These are phyloP conservation scores for Gorsachius goisagi DNA, from an alignment of 2,113 vertebrate species.

Conservation along the genomic window DNA sequence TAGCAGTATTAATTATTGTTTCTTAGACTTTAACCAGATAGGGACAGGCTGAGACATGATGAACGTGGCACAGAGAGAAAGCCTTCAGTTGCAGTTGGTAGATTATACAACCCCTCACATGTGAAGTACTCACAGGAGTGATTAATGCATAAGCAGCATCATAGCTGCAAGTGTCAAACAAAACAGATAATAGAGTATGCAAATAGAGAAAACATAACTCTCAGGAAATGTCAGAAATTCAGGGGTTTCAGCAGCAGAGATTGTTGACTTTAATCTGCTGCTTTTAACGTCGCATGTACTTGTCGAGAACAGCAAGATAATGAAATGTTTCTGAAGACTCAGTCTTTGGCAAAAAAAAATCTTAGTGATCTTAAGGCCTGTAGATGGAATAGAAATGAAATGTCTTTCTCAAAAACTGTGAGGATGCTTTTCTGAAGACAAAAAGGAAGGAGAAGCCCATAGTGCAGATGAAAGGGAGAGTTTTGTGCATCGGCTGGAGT, in stretches of 20 bases:
- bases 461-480: neutral
- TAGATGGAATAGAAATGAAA: neutral
- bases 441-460: neutral
- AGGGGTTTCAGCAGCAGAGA: slow-evolving; percentile 24
- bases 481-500: neutral
- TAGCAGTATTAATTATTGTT: neutral
- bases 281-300: slow-evolving; percentile 49
- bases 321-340: slow-evolving; percentile 40
- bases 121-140: slow-evolving; percentile 30
- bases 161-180: slow-evolving; percentile 63
- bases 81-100: neutral
- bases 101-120: slow-evolving; percentile 20
- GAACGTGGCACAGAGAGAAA: neutral
- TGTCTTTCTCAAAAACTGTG: neutral
- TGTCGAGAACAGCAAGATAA: slow-evolving; percentile 40
- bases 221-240: slow-evolving; percentile 51
- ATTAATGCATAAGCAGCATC: slow-evolving; percentile 56
- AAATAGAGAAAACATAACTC: slow-evolving; percentile 59
- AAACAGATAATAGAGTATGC: slow-evolving; percentile 67
- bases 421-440: neutral
- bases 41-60: neutral
- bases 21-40: neutral
- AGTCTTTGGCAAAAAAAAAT: neutral
- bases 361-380: neutral
- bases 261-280: slow-evolving; percentile 61